A percentile compares a stretch with the other conserved stretches of the same genome.
These are phyloP conservation scores for Trissolcus japonicus DNA, from an alignment of 2,888 invertebrate species.

Conservation along the genomic window DNA sequence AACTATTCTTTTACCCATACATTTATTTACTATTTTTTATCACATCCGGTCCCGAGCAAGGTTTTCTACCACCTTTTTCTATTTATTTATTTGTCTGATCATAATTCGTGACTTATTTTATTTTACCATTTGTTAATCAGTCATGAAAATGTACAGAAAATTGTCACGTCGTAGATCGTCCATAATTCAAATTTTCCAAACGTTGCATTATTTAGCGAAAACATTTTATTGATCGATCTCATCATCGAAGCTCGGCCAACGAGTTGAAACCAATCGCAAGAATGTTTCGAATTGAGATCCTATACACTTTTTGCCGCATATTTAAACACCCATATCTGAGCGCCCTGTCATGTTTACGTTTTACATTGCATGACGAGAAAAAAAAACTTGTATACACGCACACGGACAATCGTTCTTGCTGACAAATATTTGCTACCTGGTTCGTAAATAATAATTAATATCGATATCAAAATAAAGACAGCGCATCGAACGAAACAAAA, in stretches of 20 bases:
- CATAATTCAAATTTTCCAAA: no score
- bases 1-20: no score
- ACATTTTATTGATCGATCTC: no score
- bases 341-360: slow-evolving; percentile 26
- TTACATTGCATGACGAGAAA: slow-evolving; percentile 5
- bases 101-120: no score
- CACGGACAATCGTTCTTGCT: slow-evolving; percentile 3
- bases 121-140: no score
- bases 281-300: slow-evolving; percentile 29
- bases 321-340: slow-evolving; percentile 30
- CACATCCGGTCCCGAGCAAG: no score
- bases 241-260: background rate
- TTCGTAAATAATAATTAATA: slow-evolving; percentile 38
- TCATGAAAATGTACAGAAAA: no score
- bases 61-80: no score
- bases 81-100: no score
- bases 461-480: slow-evolving; percentile 21
- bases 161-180: no score
- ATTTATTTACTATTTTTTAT: no score
- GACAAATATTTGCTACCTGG: slow-evolving; percentile 15
- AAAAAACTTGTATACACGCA: slow-evolving; percentile 15
- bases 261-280: slow-evolving; percentile 31
- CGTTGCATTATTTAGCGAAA: no score
- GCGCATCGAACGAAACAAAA: slow-evolving; percentile 1
- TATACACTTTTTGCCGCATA: slow-evolving; percentile 31